A percentile compares a stretch with the other conserved stretches of the same genome.
These are phyloP conservation scores for Fragum whitleyi DNA, from an alignment of 2,888 invertebrate species.

Conservation along the genomic window DNA sequence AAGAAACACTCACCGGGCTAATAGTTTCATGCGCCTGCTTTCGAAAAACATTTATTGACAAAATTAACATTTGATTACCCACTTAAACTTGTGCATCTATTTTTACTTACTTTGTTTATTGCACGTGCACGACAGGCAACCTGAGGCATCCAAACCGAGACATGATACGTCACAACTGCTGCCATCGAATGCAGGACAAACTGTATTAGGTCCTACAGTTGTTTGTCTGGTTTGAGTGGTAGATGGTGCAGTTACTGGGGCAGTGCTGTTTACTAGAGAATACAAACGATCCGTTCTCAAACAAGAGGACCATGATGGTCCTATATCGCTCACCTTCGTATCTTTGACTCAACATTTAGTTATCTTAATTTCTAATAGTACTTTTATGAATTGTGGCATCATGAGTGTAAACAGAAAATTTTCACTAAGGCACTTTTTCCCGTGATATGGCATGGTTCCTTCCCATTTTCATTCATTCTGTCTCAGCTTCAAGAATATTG, in stretches of 20 bases:
- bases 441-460: too few relatives aligned
- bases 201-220: neutral
- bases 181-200: neutral
- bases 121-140: neutral
- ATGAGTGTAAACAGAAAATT: too few relatives aligned
- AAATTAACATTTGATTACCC: too few relatives aligned
- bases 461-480: too few relatives aligned
- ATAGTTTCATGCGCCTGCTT: too few relatives aligned
- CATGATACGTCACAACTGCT: slow-evolving; percentile 4
- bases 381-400: too few relatives aligned
- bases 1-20: too few relatives aligned
- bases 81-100: too few relatives aligned
- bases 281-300: neutral
- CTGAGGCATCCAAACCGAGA: neutral
- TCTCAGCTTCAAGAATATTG: too few relatives aligned
- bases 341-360: neutral
- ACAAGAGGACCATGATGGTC: neutral
- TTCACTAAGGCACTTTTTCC: too few relatives aligned
- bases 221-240: neutral
- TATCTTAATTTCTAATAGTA: neutral
- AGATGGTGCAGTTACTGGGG: neutral
- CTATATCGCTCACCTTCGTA: too few relatives aligned
- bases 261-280: neutral
- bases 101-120: slow-evolving; percentile 8
- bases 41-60: too few relatives aligned